phyloP scores from a whole-genome alignment of 2,797 vertebrate genomes.

The Hemitrygon akajei region DNA sequence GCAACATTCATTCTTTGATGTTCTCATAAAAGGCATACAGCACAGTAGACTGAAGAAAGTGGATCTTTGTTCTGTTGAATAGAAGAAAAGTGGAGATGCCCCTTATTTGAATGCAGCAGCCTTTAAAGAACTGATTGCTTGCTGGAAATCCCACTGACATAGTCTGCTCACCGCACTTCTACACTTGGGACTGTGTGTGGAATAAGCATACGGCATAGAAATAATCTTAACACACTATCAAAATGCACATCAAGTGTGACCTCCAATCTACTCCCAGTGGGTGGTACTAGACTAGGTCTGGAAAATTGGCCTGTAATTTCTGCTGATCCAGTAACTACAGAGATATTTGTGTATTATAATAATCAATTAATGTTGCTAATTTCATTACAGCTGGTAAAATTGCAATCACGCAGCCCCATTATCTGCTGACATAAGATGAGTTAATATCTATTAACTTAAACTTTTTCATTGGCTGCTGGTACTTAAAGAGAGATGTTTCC shows the following conservation, averaged over 20 bases:
- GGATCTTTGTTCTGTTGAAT: not conserved
- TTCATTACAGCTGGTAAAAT: not conserved
- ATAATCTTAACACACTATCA: not conserved
- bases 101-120: not conserved
- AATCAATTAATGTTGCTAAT: constrained; percentile 12
- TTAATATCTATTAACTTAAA: not conserved
- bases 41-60: not conserved
- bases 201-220: not conserved
- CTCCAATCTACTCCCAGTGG: not conserved
- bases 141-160: not conserved
- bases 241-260: not conserved
- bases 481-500: not conserved
- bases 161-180: not conserved
- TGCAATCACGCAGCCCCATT: not conserved
- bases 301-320: not conserved
- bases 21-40: not conserved
- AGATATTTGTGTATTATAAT: not conserved
- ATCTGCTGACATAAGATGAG: not conserved
- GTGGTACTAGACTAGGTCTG: not conserved
- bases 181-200: not conserved
- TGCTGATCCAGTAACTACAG: not conserved
- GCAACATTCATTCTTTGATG: not conserved
- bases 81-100: not conserved
- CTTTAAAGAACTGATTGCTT: not conserved
- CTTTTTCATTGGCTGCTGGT: not conserved